These are phyloP conservation scores for Cyclura pinguis DNA, from an alignment of 2,797 vertebrate genomes.

Conservation along the genomic window DNA sequence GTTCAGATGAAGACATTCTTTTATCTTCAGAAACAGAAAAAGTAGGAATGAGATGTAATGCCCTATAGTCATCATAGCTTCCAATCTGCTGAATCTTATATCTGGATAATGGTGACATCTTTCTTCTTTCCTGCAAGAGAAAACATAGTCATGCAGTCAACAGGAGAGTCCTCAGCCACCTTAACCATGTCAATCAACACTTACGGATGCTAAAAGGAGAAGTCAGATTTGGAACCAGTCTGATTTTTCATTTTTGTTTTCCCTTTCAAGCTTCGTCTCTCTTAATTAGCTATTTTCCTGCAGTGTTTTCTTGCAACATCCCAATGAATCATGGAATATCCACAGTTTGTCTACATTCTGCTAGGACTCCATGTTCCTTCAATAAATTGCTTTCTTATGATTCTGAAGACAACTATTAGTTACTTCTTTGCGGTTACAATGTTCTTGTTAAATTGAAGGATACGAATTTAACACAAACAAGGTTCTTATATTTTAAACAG, in stretches of 20 bases:
- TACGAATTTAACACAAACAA: neutral
- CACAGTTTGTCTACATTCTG: slow-evolving; percentile 4
- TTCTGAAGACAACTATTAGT: neutral
- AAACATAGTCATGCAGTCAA: neutral
- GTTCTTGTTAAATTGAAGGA: neutral
- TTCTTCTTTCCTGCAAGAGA: slow-evolving; percentile 29
- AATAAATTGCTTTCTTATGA: neutral
- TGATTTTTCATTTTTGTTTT: slow-evolving; percentile 35
- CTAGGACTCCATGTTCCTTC: neutral
- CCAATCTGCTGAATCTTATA: slow-evolving; percentile 19
- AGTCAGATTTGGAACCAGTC: neutral
- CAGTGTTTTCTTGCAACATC: slow-evolving; percentile 21
- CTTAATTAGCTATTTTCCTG: slow-evolving; percentile 28
- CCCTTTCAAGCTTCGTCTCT: neutral
- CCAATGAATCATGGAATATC: neutral
- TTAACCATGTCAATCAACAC: slow-evolving; percentile 28
- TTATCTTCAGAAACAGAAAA: slow-evolving; percentile 44
- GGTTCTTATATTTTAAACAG: neutral
- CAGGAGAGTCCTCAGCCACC: neutral
- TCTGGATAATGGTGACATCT: neutral
- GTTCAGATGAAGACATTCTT: neutral
- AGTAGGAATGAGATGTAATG: neutral
- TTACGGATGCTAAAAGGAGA: slow-evolving; percentile 18
- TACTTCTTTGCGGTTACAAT: neutral
- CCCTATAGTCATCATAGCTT: neutral